Evolutionary conservation across 2,113 vertebrate species (phyloP).

Genomic region (Anhinga rufa): DNA sequence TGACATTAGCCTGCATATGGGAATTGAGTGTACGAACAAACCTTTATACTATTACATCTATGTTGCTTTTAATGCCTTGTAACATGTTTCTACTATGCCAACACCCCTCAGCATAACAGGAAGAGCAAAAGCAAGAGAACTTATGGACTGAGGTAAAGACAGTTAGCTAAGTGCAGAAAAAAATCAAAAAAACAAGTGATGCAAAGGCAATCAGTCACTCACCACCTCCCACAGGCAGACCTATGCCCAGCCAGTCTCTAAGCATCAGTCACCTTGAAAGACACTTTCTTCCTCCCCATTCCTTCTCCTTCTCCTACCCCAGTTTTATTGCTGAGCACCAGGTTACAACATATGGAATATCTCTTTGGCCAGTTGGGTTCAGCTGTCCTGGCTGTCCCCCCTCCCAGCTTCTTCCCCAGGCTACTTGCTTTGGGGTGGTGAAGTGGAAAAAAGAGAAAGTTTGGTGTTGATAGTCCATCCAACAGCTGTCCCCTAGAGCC

Average conservation of each 20-base stretch:
- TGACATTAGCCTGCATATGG: neutral
- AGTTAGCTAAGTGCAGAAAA: neutral
- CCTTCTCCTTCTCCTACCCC: neutral
- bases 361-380: neutral
- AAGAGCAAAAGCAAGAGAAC: neutral
- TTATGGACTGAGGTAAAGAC: neutral
- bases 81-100: neutral
- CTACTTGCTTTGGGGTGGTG: neutral
- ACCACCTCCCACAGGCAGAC: neutral
- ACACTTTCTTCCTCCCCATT: neutral
- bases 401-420: neutral
- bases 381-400: neutral
- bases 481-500: neutral
- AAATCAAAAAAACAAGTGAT: neutral
- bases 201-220: neutral
- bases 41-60: neutral
- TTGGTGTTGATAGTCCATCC: neutral
- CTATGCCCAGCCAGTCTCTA: neutral
- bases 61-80: neutral
- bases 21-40: neutral
- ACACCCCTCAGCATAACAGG: neutral
- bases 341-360: neutral
- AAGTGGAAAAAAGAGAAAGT: neutral
- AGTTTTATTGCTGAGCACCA: neutral
- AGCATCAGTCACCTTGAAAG: neutral